Base-by-base conservation (phyloP, 2,113 vertebrate genomes). In the Neotoma lepida region DNA sequence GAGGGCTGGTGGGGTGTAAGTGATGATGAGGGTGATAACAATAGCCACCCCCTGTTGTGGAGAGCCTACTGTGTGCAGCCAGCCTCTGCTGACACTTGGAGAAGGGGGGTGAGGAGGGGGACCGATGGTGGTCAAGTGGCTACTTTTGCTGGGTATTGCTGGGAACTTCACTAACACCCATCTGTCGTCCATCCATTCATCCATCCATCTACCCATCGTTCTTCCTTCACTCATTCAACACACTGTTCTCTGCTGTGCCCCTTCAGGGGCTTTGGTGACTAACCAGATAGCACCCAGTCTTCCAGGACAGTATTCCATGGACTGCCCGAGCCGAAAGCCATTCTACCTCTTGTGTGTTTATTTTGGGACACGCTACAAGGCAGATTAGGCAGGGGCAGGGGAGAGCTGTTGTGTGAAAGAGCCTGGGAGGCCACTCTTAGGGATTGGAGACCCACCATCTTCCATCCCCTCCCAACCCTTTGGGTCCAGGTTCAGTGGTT, bases 11-110 rank as follows among this genome's bases (percentile, higher is more conserved):
- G 87, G 80, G 82, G 89, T 17, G 58, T 92, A 17, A 41, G 90
- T 0, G 89, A 1, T 2, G 70, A 3, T 0, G 44, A 4, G 1
- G 13, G 84, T 6, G 26, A 0, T 64, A 89, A 96, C 95, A 95
- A 95, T 96, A 74, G 96, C 88, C 6, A 46, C 76, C 51, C 44
- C 49, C 2, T 44, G 49, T 1, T 13, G 6, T 5, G 64, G 95
- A 73, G 95, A 33, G 74, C 97, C 95, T 91, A 95, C 96, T 95
- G 87, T 93, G 96, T 10, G 81, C 94, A 3, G 51, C 44, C 6
- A 85, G 86, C 80, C 81, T 44, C 63, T 6, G 86, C 58, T 0
- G 54, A 86, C 1, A 4, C 89, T 46, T 20, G 35, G 46, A 9
- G 86, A 33, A 35, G 44, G 24, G 94, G 74, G 28, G 1, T 13